These are phyloP conservation scores for Drosophila bipectinata DNA, from an alignment of 1,140 invertebrate species.

Conservation along the genomic window DNA sequence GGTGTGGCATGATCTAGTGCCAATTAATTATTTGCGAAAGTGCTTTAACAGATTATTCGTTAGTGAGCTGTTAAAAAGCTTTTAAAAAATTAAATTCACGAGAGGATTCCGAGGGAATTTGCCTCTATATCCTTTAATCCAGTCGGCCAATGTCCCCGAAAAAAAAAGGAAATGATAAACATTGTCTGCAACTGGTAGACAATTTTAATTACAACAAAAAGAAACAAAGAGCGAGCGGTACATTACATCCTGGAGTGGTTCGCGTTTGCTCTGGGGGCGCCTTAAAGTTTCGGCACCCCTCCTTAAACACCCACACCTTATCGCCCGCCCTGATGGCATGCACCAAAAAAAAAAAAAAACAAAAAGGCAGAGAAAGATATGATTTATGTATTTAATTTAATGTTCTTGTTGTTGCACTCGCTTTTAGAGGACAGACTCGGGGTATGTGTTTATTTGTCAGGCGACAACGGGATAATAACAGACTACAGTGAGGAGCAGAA, in stretches of 20 bases:
- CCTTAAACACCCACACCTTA: conserved; percentile 27
- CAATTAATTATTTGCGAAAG: conserved; percentile 32
- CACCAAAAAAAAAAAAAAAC: conserved; percentile 9
- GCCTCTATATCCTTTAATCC: conserved; percentile 10
- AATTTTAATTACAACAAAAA: conserved; percentile 72
- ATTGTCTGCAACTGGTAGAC: conserved; percentile 59
- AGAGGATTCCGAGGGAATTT: not conserved
- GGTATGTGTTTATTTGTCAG: conserved; percentile 77
- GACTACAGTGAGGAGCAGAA: conserved; percentile 35
- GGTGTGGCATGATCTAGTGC: conserved; percentile 21
- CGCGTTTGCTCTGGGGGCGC: conserved; percentile 12
- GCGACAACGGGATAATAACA: conserved; percentile 79
- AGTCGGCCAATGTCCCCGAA: conserved; percentile 40
- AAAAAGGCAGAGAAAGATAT: conserved; percentile 47
- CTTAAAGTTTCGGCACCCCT: conserved; percentile 29
- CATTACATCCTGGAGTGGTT: conserved; percentile 20
- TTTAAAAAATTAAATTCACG: not conserved
- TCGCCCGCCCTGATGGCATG: conserved; percentile 50
- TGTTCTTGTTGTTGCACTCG: conserved; percentile 57
- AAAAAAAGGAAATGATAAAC: conserved; percentile 51
- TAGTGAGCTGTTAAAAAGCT: not conserved
- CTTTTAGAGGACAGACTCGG: conserved; percentile 45
- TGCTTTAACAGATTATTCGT: conserved; percentile 5
- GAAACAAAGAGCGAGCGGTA: conserved; percentile 16
- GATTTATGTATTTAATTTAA: conserved; percentile 83